Evolutionary conservation across 1,140 invertebrate species (phyloP).

Genomic region (Drosophila albomicans): DNA sequence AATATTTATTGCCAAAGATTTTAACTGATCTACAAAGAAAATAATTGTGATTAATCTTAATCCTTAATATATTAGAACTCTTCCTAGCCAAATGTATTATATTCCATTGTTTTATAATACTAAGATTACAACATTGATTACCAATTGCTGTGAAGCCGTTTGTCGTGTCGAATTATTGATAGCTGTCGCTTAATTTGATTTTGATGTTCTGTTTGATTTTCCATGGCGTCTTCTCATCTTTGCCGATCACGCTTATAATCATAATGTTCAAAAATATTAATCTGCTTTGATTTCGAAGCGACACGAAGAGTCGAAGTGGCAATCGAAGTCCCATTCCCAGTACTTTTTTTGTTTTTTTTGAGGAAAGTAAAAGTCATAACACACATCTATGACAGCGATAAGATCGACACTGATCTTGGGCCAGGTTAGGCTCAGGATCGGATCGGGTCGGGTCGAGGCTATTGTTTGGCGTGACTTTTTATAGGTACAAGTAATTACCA

Average conservation of each 20-base stretch:
- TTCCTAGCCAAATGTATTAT: no score
- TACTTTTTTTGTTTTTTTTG: neutral
- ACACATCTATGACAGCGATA: slow-evolving; percentile 53
- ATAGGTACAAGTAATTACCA: slow-evolving; percentile 68
- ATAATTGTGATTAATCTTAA: no score
- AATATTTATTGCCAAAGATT: no score
- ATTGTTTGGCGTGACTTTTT: slow-evolving; percentile 71
- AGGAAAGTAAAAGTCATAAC: slow-evolving; percentile 83
- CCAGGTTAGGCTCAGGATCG: slow-evolving; percentile 15
- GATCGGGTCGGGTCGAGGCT: slow-evolving; percentile 35
- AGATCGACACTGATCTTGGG: slow-evolving; percentile 54
- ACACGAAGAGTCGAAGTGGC: slow-evolving; percentile 32
- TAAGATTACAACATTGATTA: neutral
- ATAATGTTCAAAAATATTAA: slow-evolving; percentile 40
- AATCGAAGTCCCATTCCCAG: neutral
- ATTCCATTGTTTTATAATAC: no score
- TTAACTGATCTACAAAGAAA: no score
- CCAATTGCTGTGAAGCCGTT: slow-evolving; percentile 11
- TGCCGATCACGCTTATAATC: slow-evolving; percentile 52
- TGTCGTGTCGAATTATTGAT: slow-evolving; percentile 76
- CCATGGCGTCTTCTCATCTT: slow-evolving; percentile 55
- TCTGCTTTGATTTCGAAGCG: slow-evolving; percentile 75
- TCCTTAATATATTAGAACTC: no score
- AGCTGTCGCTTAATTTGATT: slow-evolving; percentile 80
- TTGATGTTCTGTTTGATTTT: slow-evolving; percentile 57